Conservation (phyloP, 2,888 invertebrate species). For the Eristalis intricaria region DNA sequence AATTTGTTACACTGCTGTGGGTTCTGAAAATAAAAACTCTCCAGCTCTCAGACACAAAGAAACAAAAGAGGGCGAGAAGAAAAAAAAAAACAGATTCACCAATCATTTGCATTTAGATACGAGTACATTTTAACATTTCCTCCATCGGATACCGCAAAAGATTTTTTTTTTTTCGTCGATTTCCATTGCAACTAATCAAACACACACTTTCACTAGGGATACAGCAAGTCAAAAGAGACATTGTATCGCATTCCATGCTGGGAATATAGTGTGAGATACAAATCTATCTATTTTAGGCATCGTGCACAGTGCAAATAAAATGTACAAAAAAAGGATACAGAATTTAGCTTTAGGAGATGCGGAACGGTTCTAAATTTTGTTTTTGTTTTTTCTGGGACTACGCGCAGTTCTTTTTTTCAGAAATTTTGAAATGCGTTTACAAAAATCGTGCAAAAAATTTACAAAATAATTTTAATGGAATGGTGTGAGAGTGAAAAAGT, state of each 20-base stretch:
- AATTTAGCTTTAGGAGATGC: conserved; percentile 33
- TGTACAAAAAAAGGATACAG: conserved; percentile 14
- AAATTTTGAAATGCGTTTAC: conserved; percentile 70
- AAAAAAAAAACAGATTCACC: not conserved
- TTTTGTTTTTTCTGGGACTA: conserved; percentile 35
- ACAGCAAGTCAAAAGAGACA: conserved; percentile 10
- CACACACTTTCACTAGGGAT: conserved; percentile 55
- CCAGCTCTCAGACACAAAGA: not conserved
- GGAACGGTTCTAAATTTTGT: not conserved
- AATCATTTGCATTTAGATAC: not conserved
- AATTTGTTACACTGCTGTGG: conserved; percentile 55
- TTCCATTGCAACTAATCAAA: conserved; percentile 64
- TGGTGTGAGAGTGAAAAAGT: not conserved
- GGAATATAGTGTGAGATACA: conserved; percentile 26
- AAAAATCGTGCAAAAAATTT: conserved; percentile 56
- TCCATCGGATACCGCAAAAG: not conserved
- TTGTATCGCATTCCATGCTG: conserved; percentile 57
- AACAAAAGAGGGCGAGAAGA: not conserved
- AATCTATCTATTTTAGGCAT: conserved; percentile 35
- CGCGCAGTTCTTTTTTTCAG: conserved; percentile 63
- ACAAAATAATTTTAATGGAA: conserved; percentile 26
- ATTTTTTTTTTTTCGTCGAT: not conserved
- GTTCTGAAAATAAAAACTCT: not conserved
- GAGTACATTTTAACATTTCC: conserved; percentile 17
- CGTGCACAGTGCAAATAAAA: conserved; percentile 62